These are phyloP conservation scores for Leptopilina syphax DNA, from an alignment of 2,888 invertebrate species.

Conservation along the genomic window DNA sequence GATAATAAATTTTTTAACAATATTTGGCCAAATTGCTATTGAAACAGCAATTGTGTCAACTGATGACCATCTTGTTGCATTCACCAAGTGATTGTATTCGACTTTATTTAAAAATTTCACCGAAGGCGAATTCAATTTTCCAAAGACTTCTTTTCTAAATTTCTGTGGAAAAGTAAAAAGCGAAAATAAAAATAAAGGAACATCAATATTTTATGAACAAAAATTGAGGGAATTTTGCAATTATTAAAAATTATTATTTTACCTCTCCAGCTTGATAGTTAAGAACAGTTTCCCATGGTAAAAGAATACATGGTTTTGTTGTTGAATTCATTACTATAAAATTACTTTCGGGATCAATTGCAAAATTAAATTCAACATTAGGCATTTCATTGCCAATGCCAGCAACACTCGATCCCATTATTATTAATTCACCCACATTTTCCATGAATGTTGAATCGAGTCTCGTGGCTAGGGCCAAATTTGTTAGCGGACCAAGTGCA, in stretches of 20 bases:
- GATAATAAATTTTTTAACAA: constrained; percentile 28
- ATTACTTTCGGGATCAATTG: constrained; percentile 80
- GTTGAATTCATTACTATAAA: constrained; percentile 77
- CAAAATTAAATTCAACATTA: constrained; percentile 80
- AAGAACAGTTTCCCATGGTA: constrained; percentile 78
- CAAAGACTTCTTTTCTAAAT: constrained; percentile 79
- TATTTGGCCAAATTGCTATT: constrained; percentile 60
- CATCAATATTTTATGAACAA: too few species aligned
- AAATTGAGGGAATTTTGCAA: too few species aligned
- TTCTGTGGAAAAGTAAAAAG: constrained; percentile 71
- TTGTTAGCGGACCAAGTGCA: constrained; percentile 79
- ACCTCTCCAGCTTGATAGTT: constrained; percentile 63
- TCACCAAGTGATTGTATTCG: constrained; percentile 68
- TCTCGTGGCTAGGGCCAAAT: constrained; percentile 78
- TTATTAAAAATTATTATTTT: constrained; percentile 46
- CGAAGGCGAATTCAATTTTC: constrained; percentile 71
- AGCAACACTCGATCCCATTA: constrained; percentile 72
- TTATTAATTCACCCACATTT: constrained; percentile 67
- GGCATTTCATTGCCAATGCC: constrained; percentile 48
- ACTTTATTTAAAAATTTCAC: constrained; percentile 78
- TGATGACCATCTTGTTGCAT: constrained; percentile 55
- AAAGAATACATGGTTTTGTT: constrained; percentile 72
- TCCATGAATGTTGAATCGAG: constrained; percentile 71
- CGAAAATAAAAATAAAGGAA: not conserved
- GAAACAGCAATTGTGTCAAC: constrained; percentile 64